Percentiles rank a stretch among this genome's conserved stretches.
Conservation (phyloP, 1,140 invertebrate species). For the Arctopsyche grandis region DNA sequence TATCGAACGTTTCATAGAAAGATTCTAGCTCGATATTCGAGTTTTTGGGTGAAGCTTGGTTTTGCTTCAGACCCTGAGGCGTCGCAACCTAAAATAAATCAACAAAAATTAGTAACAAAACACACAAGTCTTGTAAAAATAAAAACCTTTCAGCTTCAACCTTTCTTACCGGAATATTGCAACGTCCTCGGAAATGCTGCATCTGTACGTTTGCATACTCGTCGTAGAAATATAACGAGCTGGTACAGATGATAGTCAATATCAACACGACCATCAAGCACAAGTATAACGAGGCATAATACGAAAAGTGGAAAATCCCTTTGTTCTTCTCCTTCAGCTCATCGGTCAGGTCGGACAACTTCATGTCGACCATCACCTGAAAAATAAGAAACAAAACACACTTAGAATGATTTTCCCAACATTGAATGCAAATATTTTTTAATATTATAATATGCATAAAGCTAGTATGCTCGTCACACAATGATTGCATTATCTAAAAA, state of each 20-base stretch:
- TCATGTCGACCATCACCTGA: conserved; percentile 45
- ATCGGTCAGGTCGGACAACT: conserved; percentile 29
- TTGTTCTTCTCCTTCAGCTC: conserved; percentile 18
- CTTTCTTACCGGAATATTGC: conserved; percentile 72
- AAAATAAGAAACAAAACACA: conserved; percentile 2
- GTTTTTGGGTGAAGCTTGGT: neutral
- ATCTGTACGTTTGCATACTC: conserved; percentile 73
- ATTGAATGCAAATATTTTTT: conserved; percentile 34
- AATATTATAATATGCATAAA: no score
- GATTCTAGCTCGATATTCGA: conserved; percentile 62
- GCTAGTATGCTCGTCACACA: no score
- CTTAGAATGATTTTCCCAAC: conserved; percentile 26
- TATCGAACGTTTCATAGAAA: conserved; percentile 82
- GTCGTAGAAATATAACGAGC: conserved; percentile 81
- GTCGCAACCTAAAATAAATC: conserved; percentile 40
- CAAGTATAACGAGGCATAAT: conserved; percentile 59
- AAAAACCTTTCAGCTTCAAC: conserved; percentile 46
- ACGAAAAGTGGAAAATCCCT: conserved; percentile 40
- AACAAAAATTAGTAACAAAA: conserved; percentile 56
- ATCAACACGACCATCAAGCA: conserved; percentile 77
- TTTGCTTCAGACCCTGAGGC: conserved; percentile 53
- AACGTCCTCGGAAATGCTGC: conserved; percentile 73
- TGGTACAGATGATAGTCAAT: conserved; percentile 78
- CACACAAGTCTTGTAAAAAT: conserved; percentile 56
- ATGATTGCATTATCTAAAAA: no score